Percentiles rank a stretch among this genome's conserved stretches.
These are phyloP conservation scores for Clarias magur DNA, from an alignment of 2,113 vertebrate genomes.

Conservation along the genomic window DNA sequence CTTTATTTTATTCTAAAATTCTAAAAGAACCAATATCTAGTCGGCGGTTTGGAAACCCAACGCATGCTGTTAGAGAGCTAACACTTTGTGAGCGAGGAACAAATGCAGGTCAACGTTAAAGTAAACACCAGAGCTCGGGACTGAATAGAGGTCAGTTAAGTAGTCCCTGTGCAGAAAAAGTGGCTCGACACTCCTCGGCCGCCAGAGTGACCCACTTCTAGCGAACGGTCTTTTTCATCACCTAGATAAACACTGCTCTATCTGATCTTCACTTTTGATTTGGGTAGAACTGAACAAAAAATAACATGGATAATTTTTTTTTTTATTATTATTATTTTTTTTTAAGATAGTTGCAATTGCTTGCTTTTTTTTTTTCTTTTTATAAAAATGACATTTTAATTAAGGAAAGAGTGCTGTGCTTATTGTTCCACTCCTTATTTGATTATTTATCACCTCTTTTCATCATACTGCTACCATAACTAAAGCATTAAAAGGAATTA, in stretches of 20 bases:
- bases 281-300: background rate
- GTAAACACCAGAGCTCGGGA: constrained; percentile 24
- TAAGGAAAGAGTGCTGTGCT: background rate
- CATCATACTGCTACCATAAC: background rate
- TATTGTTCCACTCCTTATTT: background rate
- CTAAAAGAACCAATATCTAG: background rate
- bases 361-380: background rate
- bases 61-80: background rate
- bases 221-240: constrained; percentile 56
- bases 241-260: constrained; percentile 46
- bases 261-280: constrained; percentile 30
- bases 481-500: background rate
- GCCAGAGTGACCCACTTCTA: constrained; percentile 63
- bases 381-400: too few relatives aligned
- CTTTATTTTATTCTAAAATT: background rate
- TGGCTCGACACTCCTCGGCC: constrained; percentile 46
- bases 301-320: background rate
- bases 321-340: background rate
- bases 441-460: background rate
- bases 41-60: background rate
- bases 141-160: constrained; percentile 31
- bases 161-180: constrained; percentile 1
- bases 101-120: constrained; percentile 18
- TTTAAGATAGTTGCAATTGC: background rate
- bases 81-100: background rate